A percentile compares a stretch with the other conserved stretches of the same genome.
phyloP scores from a whole-genome alignment of 2,888 invertebrate genomes.

The Drosophila suboccidentalis region DNA sequence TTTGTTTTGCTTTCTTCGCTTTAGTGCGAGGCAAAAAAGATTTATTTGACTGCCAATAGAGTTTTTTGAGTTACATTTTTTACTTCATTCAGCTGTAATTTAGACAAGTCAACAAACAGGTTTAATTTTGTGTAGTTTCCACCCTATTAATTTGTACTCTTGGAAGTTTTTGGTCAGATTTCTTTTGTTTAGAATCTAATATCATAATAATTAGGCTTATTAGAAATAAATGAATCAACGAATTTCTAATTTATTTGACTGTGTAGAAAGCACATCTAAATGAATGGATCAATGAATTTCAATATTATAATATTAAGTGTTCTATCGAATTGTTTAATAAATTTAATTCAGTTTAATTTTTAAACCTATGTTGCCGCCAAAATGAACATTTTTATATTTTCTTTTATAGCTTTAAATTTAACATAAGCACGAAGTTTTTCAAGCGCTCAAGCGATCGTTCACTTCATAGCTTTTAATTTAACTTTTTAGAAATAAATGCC shows the following conservation, averaged over 20 bases:
- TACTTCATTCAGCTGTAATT: not conserved
- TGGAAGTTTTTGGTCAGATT: not conserved
- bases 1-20: not conserved
- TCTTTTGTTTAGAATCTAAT: not conserved
- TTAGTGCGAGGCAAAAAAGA: not conserved
- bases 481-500: too few relatives aligned
- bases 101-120: not conserved
- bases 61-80: not conserved
- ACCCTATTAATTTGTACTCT: not conserved
- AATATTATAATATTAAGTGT: too few relatives aligned
- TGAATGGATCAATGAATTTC: too few relatives aligned
- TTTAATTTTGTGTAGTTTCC: not conserved
- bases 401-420: too few relatives aligned
- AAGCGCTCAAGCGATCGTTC: too few relatives aligned
- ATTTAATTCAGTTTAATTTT: not conserved
- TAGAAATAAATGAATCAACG: too few relatives aligned
- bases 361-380: too few relatives aligned
- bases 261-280: not conserved
- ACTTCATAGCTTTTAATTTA: too few relatives aligned
- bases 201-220: not conserved
- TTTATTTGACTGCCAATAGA: constrained; percentile 1
- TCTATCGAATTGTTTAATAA: not conserved
- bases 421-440: too few relatives aligned
- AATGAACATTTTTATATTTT: too few relatives aligned
- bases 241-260: too few relatives aligned